These are phyloP conservation scores for Spisula subtruncata DNA, from an alignment of 2,888 invertebrate genomes.

Conservation along the genomic window DNA sequence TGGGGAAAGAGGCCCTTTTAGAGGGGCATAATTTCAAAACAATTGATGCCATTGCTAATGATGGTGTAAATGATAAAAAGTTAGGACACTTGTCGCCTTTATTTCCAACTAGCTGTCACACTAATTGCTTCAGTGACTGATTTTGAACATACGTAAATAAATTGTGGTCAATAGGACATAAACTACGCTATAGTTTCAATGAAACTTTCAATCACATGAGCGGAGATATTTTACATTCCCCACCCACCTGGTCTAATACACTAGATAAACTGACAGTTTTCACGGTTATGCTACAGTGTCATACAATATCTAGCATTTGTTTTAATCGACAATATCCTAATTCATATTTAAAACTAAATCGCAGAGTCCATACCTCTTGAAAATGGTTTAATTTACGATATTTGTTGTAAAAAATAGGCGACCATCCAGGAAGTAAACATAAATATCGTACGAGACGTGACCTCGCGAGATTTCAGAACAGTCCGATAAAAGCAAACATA, in stretches of 20 bases:
- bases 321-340: background rate
- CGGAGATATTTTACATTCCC: background rate
- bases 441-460: constrained; percentile 49
- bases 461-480: constrained; percentile 33
- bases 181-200: too few relatives aligned
- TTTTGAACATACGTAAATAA: too few relatives aligned
- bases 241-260: background rate
- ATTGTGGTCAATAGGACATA: too few relatives aligned
- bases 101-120: too few relatives aligned
- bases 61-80: too few relatives aligned
- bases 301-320: background rate
- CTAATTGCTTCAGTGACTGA: too few relatives aligned
- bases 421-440: constrained; percentile 65
- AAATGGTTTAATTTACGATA: background rate
- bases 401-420: background rate
- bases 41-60: too few relatives aligned
- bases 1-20: too few relatives aligned
- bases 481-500: constrained; percentile 18
- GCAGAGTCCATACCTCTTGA: background rate
- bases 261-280: background rate
- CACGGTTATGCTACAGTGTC: background rate
- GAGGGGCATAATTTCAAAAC: too few relatives aligned
- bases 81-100: too few relatives aligned
- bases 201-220: background rate
- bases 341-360: background rate